phyloP scores from a whole-genome alignment of 2,888 invertebrate species.

The Nasonovia ribisnigri region DNA sequence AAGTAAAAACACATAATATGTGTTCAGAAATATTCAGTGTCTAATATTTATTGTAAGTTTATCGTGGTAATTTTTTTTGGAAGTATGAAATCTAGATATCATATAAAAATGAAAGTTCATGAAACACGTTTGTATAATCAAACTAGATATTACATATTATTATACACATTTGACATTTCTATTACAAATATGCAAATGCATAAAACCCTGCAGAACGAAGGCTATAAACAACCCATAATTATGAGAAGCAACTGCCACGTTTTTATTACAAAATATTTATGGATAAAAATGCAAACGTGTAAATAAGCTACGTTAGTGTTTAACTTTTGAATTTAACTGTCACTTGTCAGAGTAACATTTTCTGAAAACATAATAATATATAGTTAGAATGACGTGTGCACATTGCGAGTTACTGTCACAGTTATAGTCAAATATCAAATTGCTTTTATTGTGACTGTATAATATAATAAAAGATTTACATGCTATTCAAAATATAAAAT shows the following conservation, averaged over 20 bases:
- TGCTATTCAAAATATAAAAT: neutral
- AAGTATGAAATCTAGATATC: neutral
- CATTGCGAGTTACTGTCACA: neutral
- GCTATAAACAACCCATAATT: neutral
- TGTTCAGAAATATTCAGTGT: neutral
- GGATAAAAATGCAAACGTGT: neutral
- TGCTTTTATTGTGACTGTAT: neutral
- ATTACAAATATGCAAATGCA: neutral
- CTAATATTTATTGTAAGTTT: neutral
- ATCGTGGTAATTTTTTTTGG: neutral
- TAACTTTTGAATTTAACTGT: neutral
- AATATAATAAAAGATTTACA: neutral
- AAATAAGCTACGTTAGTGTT: neutral
- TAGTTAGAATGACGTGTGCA: neutral
- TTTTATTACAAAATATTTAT: neutral
- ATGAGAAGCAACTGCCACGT: neutral
- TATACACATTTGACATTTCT: neutral
- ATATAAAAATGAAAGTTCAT: neutral
- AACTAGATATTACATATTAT: neutral
- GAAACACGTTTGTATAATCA: neutral
- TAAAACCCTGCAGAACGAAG: neutral
- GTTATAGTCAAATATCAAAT: neutral
- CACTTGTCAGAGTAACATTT: neutral
- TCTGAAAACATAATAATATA: neutral
- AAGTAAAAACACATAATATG: slow-evolving; percentile 68